Evolutionary conservation across 1,140 invertebrate genomes (phyloP).

Genomic region (Zaprionus ornatus): DNA sequence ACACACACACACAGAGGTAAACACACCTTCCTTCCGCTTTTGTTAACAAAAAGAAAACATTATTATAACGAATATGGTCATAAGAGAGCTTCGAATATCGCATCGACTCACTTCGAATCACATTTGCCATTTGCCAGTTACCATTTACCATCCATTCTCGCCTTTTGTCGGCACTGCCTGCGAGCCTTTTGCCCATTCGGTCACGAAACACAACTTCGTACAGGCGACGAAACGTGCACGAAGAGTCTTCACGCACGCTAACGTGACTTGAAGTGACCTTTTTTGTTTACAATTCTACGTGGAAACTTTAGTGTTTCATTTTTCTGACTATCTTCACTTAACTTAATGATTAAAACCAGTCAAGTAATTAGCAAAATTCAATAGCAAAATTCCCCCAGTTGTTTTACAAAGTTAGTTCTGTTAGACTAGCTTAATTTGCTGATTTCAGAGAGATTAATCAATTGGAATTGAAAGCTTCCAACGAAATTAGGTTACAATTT

Average conservation of each 20-base stretch:
- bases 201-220: not conserved
- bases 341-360: too few relatives aligned
- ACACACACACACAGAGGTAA: slow-evolving; percentile 43
- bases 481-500: too few relatives aligned
- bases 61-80: slow-evolving; percentile 47
- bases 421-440: too few relatives aligned
- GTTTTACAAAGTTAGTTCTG: not conserved
- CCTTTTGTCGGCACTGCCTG: not conserved
- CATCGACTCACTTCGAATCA: slow-evolving; percentile 3
- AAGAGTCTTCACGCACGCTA: not conserved
- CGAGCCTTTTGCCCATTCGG: not conserved
- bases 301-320: not conserved
- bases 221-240: not conserved
- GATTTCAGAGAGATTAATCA: too few relatives aligned
- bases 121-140: not conserved
- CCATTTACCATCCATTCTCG: not conserved
- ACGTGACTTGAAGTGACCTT: not conserved
- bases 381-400: too few relatives aligned
- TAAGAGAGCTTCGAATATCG: not conserved
- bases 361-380: too few relatives aligned
- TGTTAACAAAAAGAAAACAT: slow-evolving; percentile 24
- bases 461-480: too few relatives aligned
- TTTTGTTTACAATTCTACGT: not conserved
- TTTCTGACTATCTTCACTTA: too few relatives aligned
- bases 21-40: slow-evolving; percentile 75